Percentiles rank a stretch among this genome's conserved stretches.
Conservation (phyloP, 2,888 invertebrate genomes). For the Torymus auratus region DNA sequence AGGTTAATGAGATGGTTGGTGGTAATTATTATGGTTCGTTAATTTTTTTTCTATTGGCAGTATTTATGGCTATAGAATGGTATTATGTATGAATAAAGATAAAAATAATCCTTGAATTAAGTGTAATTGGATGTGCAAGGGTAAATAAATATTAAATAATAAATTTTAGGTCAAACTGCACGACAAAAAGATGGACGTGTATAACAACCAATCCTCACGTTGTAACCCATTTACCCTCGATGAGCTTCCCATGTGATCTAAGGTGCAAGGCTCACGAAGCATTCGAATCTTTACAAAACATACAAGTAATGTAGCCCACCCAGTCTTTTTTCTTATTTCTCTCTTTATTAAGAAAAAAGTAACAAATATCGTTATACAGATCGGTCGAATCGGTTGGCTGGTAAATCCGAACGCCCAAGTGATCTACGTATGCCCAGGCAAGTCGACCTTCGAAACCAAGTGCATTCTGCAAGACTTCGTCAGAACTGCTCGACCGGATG, state of each 20-base stretch:
- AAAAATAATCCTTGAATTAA: no score
- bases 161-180: conserved; percentile 59
- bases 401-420: conserved; percentile 60
- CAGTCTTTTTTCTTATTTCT: background rate
- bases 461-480: conserved; percentile 54
- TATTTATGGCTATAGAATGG: no score
- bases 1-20: conserved; percentile 61
- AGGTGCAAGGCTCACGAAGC: conserved; percentile 49
- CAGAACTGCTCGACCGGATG: conserved; percentile 59
- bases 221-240: conserved; percentile 62
- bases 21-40: no score
- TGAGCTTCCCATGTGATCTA: conserved; percentile 60
- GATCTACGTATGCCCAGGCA: conserved; percentile 60
- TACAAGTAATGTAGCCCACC: conserved; percentile 57
- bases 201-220: conserved; percentile 56
- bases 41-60: no score
- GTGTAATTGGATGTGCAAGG: no score
- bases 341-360: no score
- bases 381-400: conserved; percentile 63
- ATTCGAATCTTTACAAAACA: conserved; percentile 60
- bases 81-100: no score
- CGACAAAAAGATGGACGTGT: conserved; percentile 60
- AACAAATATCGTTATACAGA: conserved; percentile 35
- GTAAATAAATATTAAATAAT: no score
- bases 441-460: conserved; percentile 52